Evolutionary conservation across 2,888 invertebrate species (phyloP).

Genomic region (Clunio marinus): DNA sequence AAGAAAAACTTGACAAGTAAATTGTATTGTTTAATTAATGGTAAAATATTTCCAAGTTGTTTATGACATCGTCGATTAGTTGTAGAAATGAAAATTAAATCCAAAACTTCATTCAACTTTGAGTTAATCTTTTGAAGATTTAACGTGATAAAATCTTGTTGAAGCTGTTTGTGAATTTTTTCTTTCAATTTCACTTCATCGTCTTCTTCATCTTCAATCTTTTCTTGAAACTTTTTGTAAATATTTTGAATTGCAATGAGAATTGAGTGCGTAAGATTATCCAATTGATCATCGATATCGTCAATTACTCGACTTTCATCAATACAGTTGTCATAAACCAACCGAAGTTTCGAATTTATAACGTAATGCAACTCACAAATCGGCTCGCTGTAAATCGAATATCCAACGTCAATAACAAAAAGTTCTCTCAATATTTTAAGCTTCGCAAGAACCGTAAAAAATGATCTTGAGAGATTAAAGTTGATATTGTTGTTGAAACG

Average conservation of each 20-base stretch:
- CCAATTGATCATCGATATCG: slow-evolving; percentile 49
- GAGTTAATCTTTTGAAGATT: slow-evolving; percentile 54
- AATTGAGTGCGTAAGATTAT: slow-evolving; percentile 54
- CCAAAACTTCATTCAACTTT: slow-evolving; percentile 51
- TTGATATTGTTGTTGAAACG: slow-evolving; percentile 40
- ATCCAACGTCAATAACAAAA: slow-evolving; percentile 42
- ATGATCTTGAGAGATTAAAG: not conserved
- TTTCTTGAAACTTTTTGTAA: slow-evolving; percentile 53
- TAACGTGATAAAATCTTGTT: slow-evolving; percentile 58
- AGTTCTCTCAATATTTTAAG: slow-evolving; percentile 41
- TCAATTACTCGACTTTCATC: slow-evolving; percentile 41
- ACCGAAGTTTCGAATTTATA: slow-evolving; percentile 49
- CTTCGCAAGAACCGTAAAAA: slow-evolving; percentile 39
- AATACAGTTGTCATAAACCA: not conserved
- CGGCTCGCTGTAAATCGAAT: slow-evolving; percentile 12
- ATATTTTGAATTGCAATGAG: slow-evolving; percentile 59
- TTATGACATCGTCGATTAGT: slow-evolving; percentile 29
- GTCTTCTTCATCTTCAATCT: slow-evolving; percentile 47
- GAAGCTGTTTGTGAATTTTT: slow-evolving; percentile 60
- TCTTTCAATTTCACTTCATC: slow-evolving; percentile 60
- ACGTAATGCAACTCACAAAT: slow-evolving; percentile 40
- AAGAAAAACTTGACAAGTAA: slow-evolving; percentile 74
- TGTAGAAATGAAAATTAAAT: slow-evolving; percentile 46
- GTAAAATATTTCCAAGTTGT: slow-evolving; percentile 50
- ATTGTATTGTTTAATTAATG: slow-evolving; percentile 73